phyloP scores from a whole-genome alignment of 2,888 invertebrate genomes.

The Drepanosiphum platanoidis region DNA sequence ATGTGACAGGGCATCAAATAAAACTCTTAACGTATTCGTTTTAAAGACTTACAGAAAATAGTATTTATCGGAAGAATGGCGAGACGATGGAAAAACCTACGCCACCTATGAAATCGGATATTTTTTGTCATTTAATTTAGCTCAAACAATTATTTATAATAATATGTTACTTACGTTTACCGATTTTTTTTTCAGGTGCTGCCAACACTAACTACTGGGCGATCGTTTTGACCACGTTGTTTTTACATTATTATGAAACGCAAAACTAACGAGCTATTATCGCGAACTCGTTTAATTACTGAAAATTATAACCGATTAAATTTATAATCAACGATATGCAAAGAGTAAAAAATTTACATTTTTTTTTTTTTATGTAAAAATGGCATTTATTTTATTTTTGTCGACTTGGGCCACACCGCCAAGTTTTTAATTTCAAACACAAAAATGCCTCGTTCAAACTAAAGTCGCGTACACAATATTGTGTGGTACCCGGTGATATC shows the following conservation, averaged over 20 bases:
- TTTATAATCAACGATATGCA: constrained; percentile 41
- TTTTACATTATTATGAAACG: constrained; percentile 4
- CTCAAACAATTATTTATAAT: not conserved
- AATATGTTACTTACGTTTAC: not conserved
- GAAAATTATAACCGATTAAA: constrained; percentile 16
- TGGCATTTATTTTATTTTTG: not conserved
- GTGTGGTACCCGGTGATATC: constrained; percentile 6
- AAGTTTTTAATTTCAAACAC: constrained; percentile 18
- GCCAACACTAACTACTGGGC: constrained; percentile 18
- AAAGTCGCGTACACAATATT: not conserved
- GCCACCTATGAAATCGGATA: too few species aligned
- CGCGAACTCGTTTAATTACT: not conserved
- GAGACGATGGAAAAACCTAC: not conserved
- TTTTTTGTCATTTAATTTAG: too few species aligned
- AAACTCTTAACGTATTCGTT: too few species aligned
- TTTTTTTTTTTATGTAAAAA: not conserved
- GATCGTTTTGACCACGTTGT: constrained; percentile 11
- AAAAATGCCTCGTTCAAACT: not conserved
- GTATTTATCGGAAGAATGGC: not conserved
- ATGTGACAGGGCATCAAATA: too few species aligned
- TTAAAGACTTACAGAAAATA: too few species aligned
- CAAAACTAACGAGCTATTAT: constrained; percentile 12
- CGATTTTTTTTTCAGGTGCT: constrained; percentile 42
- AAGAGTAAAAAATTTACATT: constrained; percentile 21
- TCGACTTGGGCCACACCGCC: not conserved